Evolutionary conservation across 2,797 vertebrate genomes (phyloP).

Genomic region (Myotis planiceps): DNA sequence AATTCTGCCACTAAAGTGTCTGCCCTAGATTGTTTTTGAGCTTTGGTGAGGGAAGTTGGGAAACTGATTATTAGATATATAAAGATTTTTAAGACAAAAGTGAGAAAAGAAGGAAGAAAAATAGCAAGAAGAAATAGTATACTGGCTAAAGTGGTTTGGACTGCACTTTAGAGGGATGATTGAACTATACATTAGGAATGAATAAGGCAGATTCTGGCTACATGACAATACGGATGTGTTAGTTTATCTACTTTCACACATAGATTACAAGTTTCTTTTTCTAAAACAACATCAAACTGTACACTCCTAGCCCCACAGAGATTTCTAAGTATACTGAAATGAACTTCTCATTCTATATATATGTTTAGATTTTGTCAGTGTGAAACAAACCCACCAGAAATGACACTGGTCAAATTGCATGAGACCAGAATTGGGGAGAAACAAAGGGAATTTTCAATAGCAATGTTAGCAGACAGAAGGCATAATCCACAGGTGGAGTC

Average conservation of each 20-base stretch:
- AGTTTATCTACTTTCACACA: background rate
- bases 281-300: background rate
- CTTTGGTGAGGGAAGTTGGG: background rate
- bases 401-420: background rate
- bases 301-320: background rate
- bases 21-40: background rate
- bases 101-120: background rate
- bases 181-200: background rate
- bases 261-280: background rate
- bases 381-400: background rate
- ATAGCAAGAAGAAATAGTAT: background rate
- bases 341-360: background rate
- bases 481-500: background rate
- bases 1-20: background rate
- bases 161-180: background rate
- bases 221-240: background rate
- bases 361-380: background rate
- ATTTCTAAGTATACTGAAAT: constrained; percentile 1
- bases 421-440: background rate
- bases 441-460: constrained; percentile 46
- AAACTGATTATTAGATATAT: background rate
- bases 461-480: background rate
- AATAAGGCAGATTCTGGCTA: background rate
- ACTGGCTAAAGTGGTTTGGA: background rate
- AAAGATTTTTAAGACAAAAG: background rate